Base-by-base conservation (phyloP, 2,888 invertebrate species). In the Yponomeuta evonymella region DNA sequence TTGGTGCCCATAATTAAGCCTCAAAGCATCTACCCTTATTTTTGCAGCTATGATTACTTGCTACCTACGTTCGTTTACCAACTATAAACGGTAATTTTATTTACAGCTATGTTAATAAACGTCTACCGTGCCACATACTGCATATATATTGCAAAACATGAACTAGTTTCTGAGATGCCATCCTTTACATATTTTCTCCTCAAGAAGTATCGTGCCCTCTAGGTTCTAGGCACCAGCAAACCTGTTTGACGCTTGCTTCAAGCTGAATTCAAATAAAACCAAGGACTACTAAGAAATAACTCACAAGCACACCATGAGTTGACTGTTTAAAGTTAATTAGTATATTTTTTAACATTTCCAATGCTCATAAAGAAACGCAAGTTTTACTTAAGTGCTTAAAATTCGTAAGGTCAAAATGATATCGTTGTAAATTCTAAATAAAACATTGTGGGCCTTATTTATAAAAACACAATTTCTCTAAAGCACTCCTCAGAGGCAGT, bases 261-360 rank as follows among this genome's bases (percentile, higher is more conserved):
- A 67, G 48, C 64, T 23, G 67, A 67, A 48, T 67, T n/a, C 48
- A 67, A 67, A 67, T 48, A 67, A 67, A 67, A 15, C 4, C 29
- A 23, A 64, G 30, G 10, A n/a, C 2, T 58, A 58, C 15, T 58
- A 15, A 3, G 15, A 58, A 58, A 58, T 58, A 58, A 58, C 4
- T 12, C 15, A 58, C 12, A 58, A 2, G 51, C 51, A 12, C 51
- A 58, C 15, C 15, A 58, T 15, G 51, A 58, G 51, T 58, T 15
- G 15, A 58, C 51, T 5, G 43, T 8, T 43, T 43, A 43, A 43
- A 43, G 43, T 4, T 33, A 33, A 33, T 4, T 1, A 33, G 5
- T 33, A 1, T 43, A 5, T 43, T 43, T 43, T 43, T 43, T 43
- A 43, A 43, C 6, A 43, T 43, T 43, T 8, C 43, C 43, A 8